Evolutionary conservation across 2,888 invertebrate species (phyloP).

Genomic region (Zygothrica quintamaculata): DNA sequence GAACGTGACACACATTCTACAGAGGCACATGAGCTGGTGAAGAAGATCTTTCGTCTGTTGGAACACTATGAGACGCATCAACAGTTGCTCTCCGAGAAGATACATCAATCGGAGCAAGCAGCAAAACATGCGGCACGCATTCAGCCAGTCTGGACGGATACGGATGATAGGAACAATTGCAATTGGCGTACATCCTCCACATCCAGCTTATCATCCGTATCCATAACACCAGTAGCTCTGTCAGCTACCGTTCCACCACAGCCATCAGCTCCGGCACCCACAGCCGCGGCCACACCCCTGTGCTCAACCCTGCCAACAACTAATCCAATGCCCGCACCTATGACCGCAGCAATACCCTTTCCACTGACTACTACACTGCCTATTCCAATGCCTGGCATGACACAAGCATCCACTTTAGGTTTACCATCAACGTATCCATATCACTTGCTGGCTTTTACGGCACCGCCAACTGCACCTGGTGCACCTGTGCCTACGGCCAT

Average conservation of each 20-base stretch:
- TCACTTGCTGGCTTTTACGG: neutral
- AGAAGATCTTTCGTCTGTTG: constrained; percentile 74
- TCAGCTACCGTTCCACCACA: neutral
- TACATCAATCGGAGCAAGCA: constrained; percentile 54
- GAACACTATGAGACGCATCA: constrained; percentile 78
- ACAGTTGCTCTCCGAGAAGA: constrained; percentile 68
- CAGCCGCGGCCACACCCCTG: neutral
- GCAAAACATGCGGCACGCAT: constrained; percentile 46
- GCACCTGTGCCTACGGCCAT: neutral
- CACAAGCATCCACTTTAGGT: neutral
- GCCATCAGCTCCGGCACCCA: neutral
- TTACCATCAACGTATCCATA: neutral
- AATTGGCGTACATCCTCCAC: neutral
- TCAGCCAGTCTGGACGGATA: constrained; percentile 44
- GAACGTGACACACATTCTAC: constrained; percentile 49
- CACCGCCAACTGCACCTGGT: neutral
- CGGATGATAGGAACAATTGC: neutral
- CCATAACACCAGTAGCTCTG: constrained; percentile 3
- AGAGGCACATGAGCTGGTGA: constrained; percentile 61
- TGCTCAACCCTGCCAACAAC: neutral
- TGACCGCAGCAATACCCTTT: constrained; percentile 1
- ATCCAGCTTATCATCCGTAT: neutral
- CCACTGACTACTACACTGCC: neutral
- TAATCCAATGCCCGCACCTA: neutral
- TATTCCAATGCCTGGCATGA: neutral